Evolutionary conservation across 2,888 invertebrate species (phyloP).

Genomic region (Scaptomyza flava): DNA sequence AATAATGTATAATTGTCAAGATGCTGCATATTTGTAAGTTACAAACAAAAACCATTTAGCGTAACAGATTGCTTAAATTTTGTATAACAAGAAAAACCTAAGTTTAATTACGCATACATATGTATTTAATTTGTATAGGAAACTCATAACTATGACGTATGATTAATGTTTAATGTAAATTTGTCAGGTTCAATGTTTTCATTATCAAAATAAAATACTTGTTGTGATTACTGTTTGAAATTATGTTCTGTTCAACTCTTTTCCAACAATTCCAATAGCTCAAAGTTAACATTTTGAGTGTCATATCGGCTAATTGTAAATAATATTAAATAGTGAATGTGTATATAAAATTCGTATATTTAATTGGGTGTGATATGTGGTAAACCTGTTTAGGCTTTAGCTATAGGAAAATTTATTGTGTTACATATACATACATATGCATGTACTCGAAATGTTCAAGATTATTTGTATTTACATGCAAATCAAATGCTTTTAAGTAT

Average conservation of each 20-base stretch:
- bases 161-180: too few relatives aligned
- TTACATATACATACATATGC: neutral
- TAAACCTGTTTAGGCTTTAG: conserved; percentile 17
- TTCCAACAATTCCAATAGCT: neutral
- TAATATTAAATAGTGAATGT: conserved; percentile 38
- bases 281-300: conserved; percentile 36
- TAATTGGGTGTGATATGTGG: conserved; percentile 39
- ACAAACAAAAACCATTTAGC: conserved; percentile 7
- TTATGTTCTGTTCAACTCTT: too few relatives aligned
- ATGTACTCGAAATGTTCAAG: conserved; percentile 37
- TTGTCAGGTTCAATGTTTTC: too few relatives aligned
- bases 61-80: conserved; percentile 8
- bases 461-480: conserved; percentile 26
- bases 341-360: conserved; percentile 29
- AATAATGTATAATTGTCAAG: conserved; percentile 29
- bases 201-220: too few relatives aligned
- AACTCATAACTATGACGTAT: too few relatives aligned
- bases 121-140: too few relatives aligned
- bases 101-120: neutral
- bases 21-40: too few relatives aligned
- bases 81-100: neutral
- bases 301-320: conserved; percentile 24
- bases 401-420: conserved; percentile 3
- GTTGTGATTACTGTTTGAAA: too few relatives aligned
- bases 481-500: conserved; percentile 1